phyloP scores from a whole-genome alignment of 2,797 vertebrate species.

The Molossus molossus region DNA sequence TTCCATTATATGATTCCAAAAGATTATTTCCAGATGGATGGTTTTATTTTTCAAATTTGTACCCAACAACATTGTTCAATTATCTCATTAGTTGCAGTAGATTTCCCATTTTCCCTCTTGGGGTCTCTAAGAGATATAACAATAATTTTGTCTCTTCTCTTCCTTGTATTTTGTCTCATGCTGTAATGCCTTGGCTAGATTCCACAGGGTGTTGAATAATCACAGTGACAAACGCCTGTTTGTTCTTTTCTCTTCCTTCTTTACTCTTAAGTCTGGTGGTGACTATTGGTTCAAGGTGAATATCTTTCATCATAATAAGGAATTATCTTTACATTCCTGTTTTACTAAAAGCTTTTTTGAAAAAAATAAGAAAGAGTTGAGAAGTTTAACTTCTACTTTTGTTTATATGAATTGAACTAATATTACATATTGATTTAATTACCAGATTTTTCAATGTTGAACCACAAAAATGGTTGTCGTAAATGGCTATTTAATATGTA shows the following conservation, averaged over 20 bases:
- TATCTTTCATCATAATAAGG: background rate
- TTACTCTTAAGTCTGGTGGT: background rate
- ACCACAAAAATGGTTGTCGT: background rate
- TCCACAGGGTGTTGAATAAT: background rate
- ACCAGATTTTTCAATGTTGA: conserved; percentile 25
- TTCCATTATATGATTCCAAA: conserved; percentile 16
- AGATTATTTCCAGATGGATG: conserved; percentile 46
- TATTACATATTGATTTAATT: conserved; percentile 33
- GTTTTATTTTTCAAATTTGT: conserved; percentile 45
- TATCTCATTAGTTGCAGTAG: background rate
- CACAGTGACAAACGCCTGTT: background rate
- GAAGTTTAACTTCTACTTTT: conserved; percentile 17
- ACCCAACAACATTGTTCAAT: background rate
- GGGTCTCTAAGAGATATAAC: background rate
- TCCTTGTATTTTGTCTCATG: background rate
- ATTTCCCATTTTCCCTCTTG: conserved; percentile 37
- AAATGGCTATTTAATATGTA: conserved; percentile 22
- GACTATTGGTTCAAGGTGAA: background rate
- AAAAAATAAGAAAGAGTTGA: background rate
- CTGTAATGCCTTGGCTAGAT: background rate
- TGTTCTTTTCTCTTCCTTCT: background rate
- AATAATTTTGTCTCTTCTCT: background rate
- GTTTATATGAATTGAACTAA: background rate
- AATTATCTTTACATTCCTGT: background rate
- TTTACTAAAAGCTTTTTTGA: background rate